Evolutionary conservation across 2,113 vertebrate genomes (phyloP).

Genomic region (Bubo blakistoni): DNA sequence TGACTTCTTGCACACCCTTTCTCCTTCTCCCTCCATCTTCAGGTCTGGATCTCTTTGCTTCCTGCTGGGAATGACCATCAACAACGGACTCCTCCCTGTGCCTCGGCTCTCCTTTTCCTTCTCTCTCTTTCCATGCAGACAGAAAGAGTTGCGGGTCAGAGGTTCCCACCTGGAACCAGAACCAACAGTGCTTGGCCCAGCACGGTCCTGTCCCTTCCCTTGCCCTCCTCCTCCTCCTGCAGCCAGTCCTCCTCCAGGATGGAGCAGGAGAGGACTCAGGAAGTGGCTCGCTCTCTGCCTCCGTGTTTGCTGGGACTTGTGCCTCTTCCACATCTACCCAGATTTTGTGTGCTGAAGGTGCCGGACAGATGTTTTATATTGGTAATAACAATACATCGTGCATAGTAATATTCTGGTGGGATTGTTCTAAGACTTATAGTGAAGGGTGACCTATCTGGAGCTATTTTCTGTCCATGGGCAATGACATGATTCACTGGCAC

Average conservation of each 20-base stretch:
- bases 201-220: rapidly evolving
- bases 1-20: background rate
- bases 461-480: background rate
- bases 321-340: rapidly evolving
- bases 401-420: background rate
- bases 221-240: background rate
- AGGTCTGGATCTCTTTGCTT: background rate
- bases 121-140: background rate
- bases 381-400: background rate
- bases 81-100: background rate
- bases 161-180: background rate
- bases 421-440: background rate
- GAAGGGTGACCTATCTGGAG: background rate
- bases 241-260: background rate
- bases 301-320: background rate
- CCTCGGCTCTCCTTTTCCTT: background rate
- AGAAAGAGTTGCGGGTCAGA: background rate
- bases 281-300: background rate
- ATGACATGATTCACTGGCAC: background rate
- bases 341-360: background rate
- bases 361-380: background rate
- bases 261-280: background rate
- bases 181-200: background rate
- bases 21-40: background rate
- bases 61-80: background rate